Conservation (phyloP, 2,113 vertebrate genomes). For the Oophaga pumilio region DNA sequence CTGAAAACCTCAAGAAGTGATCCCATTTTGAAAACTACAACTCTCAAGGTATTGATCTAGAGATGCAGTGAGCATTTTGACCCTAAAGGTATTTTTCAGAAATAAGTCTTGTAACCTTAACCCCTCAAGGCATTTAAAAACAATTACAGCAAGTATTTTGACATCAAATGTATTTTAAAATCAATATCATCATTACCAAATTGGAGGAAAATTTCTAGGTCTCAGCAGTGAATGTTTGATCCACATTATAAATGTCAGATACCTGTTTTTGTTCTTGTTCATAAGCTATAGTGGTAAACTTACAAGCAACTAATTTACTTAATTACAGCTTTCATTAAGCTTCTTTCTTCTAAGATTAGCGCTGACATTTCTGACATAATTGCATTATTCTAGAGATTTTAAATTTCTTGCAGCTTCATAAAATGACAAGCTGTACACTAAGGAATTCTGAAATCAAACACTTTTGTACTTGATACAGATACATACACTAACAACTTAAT, state of each 20-base stretch:
- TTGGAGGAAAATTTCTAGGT: too few species aligned
- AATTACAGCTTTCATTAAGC: background rate
- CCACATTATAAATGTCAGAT: background rate
- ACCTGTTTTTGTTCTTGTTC: background rate
- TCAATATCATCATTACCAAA: too few species aligned
- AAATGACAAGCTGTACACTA: background rate
- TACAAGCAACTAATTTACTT: background rate
- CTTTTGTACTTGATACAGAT: background rate
- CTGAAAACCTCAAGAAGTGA: too few species aligned
- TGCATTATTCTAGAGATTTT: background rate
- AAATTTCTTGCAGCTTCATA: background rate
- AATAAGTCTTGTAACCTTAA: too few species aligned
- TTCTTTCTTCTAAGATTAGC: background rate
- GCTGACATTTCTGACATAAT: background rate
- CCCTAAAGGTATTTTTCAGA: too few species aligned
- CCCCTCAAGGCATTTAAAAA: too few species aligned
- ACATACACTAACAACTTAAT: too few species aligned
- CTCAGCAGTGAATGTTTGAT: background rate
- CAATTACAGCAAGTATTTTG: too few species aligned
- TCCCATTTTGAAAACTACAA: too few species aligned
- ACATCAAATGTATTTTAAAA: too few species aligned
- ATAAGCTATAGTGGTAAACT: background rate
- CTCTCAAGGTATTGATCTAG: too few species aligned
- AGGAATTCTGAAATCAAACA: background rate
- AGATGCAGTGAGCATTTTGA: too few species aligned